Percentiles rank a stretch among this genome's conserved stretches.
Evolutionary conservation across 2,797 vertebrate genomes (phyloP).

Genomic region (Sebastes matsubarae): DNA sequence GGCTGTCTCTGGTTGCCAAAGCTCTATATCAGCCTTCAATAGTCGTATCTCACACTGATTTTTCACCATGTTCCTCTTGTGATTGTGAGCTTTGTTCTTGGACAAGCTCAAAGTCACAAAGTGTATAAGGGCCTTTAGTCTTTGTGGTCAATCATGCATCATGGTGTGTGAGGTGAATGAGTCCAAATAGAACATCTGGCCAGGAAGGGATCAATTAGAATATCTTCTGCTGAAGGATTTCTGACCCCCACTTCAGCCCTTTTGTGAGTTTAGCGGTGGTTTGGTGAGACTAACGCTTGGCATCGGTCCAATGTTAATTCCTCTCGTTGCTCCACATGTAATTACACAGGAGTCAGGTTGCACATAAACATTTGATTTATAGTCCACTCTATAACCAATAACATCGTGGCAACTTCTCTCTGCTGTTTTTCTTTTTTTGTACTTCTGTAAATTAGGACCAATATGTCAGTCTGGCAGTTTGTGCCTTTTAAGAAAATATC

Average conservation of each 20-base stretch:
- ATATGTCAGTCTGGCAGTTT: neutral
- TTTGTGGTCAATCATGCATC: neutral
- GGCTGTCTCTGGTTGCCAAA: neutral
- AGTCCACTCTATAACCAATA: neutral
- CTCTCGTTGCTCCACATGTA: neutral
- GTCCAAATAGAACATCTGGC: neutral
- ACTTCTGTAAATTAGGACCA: neutral
- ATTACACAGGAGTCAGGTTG: neutral
- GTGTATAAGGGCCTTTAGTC: neutral
- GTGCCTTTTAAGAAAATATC: neutral
- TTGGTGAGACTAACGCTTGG: neutral
- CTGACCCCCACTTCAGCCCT: neutral
- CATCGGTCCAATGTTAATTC: neutral
- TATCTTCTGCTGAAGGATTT: neutral
- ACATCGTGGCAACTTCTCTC: neutral
- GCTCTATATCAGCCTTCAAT: neutral
- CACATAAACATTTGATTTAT: neutral
- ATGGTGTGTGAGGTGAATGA: neutral
- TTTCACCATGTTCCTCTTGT: neutral
- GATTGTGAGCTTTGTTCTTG: neutral
- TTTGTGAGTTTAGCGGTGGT: neutral
- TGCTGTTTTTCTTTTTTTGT: neutral
- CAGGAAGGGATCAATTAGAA: neutral
- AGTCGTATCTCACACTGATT: neutral
- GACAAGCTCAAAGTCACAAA: neutral